Base-by-base conservation (phyloP, 2,113 vertebrate species). In the Mormyrus iriodes region DNA sequence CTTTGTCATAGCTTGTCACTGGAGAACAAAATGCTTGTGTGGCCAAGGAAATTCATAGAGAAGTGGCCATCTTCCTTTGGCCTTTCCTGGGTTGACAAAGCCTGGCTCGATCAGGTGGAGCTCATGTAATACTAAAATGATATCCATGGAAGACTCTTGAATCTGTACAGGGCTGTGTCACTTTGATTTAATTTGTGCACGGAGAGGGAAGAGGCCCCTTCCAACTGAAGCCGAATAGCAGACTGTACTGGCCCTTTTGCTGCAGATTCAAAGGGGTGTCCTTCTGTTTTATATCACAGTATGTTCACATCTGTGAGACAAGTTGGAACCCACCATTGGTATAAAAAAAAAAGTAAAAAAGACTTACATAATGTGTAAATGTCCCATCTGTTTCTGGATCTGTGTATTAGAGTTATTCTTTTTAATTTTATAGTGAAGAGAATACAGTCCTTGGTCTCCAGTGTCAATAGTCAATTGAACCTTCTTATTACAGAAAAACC, bases 101-200 rank as follows among this genome's bases (percentile, higher is more conserved):
- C 19, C 79, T 42, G 27, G 39, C 58, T 46, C 31, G 58, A 86
- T 90, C 89, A 86, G 88, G 58, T 82, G 83, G 61, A 52, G 21
- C 39, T 88, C 58, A 1, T 85, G 82, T 88, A 76, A 79, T 24
- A 76, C 85, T 61, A 61, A 85, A 84, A 89, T 35, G n/a, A 69
- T 69, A 19, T 52, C 73, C 9, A 35, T 58, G 24, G 76, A 35
- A 12, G 85, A 51, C 46, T 90, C 76, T 69, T 39, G 52, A 48
- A 85, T 55, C 83, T 31, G 69, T 89, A 79, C 61, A 73, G 52
- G 86, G 65, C 82, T 17, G 52, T 83, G 58, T 91, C 90, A 84
- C 46, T 89, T n/a, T 48, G 49, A 85, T 39, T 88, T 92, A 89
- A 92, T 92, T 89, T 82, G 49, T 85, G 24, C 90, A 85, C 55